Conservation (phyloP, 2,113 vertebrate species). For the Oreochromis tanganicae region DNA sequence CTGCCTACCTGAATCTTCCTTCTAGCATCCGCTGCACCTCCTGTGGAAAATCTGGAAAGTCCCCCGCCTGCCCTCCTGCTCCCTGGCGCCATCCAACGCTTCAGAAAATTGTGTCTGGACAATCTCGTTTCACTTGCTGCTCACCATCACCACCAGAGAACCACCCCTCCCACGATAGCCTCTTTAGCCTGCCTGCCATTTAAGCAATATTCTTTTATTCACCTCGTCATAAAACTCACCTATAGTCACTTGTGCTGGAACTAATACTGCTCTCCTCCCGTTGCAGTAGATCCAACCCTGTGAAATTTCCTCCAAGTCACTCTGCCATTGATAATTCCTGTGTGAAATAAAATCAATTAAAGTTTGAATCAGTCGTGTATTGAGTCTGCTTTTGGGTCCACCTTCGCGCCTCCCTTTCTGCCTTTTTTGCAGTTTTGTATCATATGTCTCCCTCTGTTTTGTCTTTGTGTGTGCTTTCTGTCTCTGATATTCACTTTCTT, state of each 20-base stretch:
- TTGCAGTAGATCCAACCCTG: not conserved
- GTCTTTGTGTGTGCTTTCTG: not conserved
- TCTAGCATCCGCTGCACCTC: too few species aligned
- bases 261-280: too few species aligned
- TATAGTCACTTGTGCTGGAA: not conserved
- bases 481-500: not conserved
- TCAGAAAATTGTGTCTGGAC: not conserved
- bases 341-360: not conserved
- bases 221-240: not conserved
- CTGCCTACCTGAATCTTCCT: too few species aligned
- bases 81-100: not conserved
- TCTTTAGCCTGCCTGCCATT: not conserved
- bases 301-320: not conserved
- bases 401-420: not conserved
- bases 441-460: not conserved
- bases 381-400: not conserved
- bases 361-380: not conserved
- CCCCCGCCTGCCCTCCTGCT: not conserved
- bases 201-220: not conserved
- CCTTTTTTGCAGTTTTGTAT: not conserved
- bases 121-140: not conserved
- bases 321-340: not conserved
- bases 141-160: not conserved
- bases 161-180: not conserved
- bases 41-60: too few species aligned